A percentile compares a stretch with the other conserved stretches of the same genome.
phyloP scores from a whole-genome alignment of 2,797 vertebrate genomes.

The Carcharodon carcharias region DNA sequence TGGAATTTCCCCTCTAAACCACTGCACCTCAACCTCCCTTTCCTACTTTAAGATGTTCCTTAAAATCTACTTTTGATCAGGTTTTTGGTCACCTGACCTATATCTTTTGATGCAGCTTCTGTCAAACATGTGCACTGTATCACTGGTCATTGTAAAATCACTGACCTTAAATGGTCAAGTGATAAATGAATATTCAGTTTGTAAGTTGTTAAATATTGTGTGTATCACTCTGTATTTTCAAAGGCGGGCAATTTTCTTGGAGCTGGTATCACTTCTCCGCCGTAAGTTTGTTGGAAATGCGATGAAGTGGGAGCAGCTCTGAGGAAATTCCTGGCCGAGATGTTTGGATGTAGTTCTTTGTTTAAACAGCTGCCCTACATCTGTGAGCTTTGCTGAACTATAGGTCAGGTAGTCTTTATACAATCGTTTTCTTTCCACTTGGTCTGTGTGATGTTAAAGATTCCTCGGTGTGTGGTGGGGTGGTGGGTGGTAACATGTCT shows the following conservation, averaged over 20 bases:
- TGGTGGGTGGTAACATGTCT: neutral
- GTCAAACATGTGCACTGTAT: neutral
- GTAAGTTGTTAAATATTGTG: neutral
- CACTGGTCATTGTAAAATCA: neutral
- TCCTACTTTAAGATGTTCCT: neutral
- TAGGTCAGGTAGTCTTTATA: slow-evolving; percentile 8
- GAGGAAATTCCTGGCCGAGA: neutral
- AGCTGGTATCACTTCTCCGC: neutral
- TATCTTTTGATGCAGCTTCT: neutral
- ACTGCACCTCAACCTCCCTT: neutral
- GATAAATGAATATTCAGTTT: neutral
- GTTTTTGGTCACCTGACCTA: no score
- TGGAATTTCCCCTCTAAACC: neutral
- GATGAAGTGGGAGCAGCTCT: neutral
- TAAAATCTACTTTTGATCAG: no score
- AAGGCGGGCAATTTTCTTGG: neutral
- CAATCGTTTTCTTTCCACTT: slow-evolving; percentile 26
- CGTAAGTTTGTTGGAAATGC: neutral
- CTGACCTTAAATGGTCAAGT: neutral
- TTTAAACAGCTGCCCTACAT: slow-evolving; percentile 32
- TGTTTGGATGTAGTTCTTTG: slow-evolving; percentile 20
- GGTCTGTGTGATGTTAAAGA: slow-evolving; percentile 14
- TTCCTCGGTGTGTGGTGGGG: slow-evolving; percentile 5
- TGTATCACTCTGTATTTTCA: neutral
- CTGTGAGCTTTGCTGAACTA: slow-evolving; percentile 27